phyloP scores from a whole-genome alignment of 2,888 invertebrate genomes.

The Dicycla oo region DNA sequence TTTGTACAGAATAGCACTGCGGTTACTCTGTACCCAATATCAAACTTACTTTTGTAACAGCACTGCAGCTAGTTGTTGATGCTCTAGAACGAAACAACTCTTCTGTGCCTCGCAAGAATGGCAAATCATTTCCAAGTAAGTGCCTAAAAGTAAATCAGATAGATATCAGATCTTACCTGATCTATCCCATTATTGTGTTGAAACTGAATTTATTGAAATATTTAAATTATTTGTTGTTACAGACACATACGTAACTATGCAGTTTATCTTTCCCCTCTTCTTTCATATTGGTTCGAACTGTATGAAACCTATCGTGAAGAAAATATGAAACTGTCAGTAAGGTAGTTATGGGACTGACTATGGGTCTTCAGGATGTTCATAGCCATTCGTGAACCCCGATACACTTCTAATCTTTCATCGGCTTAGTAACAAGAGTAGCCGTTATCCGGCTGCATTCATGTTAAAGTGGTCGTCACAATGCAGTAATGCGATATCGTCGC shows the following conservation, averaged over 20 bases:
- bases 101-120: not conserved
- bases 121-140: not conserved
- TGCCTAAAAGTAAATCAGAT: not conserved
- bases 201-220: too few species aligned
- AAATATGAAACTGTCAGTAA: not conserved
- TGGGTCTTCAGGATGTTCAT: not conserved
- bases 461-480: slow-evolving; percentile 1
- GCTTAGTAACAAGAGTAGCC: not conserved
- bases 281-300: not conserved
- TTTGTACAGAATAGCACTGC: too few species aligned
- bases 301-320: not conserved
- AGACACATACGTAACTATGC: not conserved
- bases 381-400: not conserved
- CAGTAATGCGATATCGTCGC: not conserved
- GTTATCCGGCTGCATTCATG: not conserved
- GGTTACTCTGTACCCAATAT: too few species aligned
- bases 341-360: not conserved
- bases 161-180: not conserved
- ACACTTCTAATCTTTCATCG: not conserved
- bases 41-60: too few species aligned
- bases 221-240: too few species aligned
- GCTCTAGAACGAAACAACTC: not conserved
- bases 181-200: not conserved
- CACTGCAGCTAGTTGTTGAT: too few species aligned
- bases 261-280: not conserved